A percentile compares a stretch with the other conserved stretches of the same genome.
Conservation (phyloP, 2,888 invertebrate species). For the Saturnia japonica region DNA sequence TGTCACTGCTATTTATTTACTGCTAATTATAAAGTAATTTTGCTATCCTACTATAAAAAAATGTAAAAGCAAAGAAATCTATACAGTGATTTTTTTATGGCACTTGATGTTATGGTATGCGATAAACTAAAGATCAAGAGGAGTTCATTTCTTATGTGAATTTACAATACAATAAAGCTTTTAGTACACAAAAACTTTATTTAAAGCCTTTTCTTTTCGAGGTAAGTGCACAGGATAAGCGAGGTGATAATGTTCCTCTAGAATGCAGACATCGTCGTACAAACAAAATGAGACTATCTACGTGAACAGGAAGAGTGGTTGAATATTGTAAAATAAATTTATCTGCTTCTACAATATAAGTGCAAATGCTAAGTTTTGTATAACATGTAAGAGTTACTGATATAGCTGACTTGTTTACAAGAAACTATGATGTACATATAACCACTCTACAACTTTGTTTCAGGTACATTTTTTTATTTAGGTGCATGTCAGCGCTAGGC, state of each 20-base stretch:
- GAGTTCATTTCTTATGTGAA: neutral
- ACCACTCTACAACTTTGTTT: neutral
- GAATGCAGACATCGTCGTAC: slow-evolving; percentile 36
- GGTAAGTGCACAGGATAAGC: slow-evolving; percentile 20
- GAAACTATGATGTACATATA: neutral
- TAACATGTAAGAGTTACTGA: neutral
- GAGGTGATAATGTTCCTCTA: slow-evolving; percentile 29
- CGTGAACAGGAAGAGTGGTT: slow-evolving; percentile 1
- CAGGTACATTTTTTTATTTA: neutral
- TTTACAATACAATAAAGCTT: neutral
- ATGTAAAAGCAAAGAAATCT: too few relatives aligned
- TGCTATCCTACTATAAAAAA: too few relatives aligned
- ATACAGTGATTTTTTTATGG: too few relatives aligned
- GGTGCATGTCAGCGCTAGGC: too few relatives aligned
- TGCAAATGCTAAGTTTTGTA: neutral
- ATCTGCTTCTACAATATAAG: neutral
- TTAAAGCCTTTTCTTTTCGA: slow-evolving; percentile 14
- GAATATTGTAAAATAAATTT: slow-evolving; percentile 10
- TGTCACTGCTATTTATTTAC: too few relatives aligned
- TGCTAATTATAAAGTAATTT: too few relatives aligned
- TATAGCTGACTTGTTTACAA: neutral
- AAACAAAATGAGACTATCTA: slow-evolving; percentile 3
- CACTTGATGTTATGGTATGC: neutral
- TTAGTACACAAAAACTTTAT: neutral
- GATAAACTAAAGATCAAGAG: neutral